Conservation (phyloP, 2,113 vertebrate species). For the Zapus hudsonius region DNA sequence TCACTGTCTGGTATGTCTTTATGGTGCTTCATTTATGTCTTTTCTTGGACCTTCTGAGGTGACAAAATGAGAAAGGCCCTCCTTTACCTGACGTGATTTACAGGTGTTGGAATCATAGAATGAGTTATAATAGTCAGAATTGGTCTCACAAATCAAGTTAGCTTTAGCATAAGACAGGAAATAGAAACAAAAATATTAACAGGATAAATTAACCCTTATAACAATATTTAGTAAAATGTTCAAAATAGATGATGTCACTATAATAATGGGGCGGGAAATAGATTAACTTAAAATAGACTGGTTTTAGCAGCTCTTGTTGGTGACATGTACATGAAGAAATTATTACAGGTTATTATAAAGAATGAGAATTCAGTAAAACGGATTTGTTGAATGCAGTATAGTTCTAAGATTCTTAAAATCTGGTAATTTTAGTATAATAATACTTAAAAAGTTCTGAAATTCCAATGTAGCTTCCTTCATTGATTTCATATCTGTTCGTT, state of each 20-base stretch:
- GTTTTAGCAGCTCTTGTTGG: not conserved
- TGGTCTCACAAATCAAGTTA: not conserved
- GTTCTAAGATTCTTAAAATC: not conserved
- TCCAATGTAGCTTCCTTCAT: not conserved
- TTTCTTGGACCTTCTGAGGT: not conserved
- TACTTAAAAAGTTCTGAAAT: not conserved
- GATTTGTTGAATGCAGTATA: not conserved
- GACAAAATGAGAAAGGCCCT: not conserved
- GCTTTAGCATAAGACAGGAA: not conserved
- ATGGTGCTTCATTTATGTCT: not conserved
- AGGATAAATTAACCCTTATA: not conserved
- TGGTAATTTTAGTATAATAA: not conserved
- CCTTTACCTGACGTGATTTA: not conserved
- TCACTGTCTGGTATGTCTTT: not conserved
- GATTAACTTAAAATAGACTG: not conserved
- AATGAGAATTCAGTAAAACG: constrained; percentile 2
- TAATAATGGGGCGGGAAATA: not conserved
- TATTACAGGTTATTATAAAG: not conserved
- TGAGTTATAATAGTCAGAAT: not conserved
- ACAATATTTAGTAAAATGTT: not conserved
- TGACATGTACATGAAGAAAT: not conserved
- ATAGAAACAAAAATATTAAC: not conserved
- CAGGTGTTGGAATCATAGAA: not conserved
- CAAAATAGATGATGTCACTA: not conserved
- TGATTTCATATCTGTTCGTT: not conserved